Conservation (phyloP, 2,888 invertebrate genomes). For the Drosophila incognita region DNA sequence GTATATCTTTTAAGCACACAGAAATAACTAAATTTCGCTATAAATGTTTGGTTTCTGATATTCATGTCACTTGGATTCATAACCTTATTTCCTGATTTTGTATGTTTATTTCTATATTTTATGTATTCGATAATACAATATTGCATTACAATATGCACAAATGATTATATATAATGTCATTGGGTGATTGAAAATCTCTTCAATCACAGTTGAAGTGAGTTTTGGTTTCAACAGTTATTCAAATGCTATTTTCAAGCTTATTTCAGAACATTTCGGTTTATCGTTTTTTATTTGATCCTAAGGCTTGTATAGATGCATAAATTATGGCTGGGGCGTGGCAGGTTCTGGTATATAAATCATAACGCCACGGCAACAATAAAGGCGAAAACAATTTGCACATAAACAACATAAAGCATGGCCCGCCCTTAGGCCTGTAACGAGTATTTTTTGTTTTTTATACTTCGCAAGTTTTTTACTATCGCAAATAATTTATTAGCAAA, state of each 20-base stretch:
- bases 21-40: not conserved
- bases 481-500: constrained; percentile 70
- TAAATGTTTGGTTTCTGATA: not conserved
- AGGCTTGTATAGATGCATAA: constrained; percentile 51
- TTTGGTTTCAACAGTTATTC: constrained; percentile 61
- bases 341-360: constrained; percentile 65
- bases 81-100: not conserved
- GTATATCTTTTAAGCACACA: not conserved
- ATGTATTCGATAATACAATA: not conserved
- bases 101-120: not conserved
- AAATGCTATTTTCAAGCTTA: constrained; percentile 51
- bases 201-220: constrained; percentile 20
- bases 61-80: not conserved
- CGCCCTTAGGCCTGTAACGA: constrained; percentile 36
- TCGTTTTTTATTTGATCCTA: constrained; percentile 21
- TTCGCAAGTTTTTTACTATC: constrained; percentile 39
- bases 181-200: constrained; percentile 21
- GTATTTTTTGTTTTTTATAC: constrained; percentile 49
- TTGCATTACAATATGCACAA: not conserved
- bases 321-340: constrained; percentile 65
- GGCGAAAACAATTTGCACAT: constrained; percentile 64
- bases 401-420: constrained; percentile 62
- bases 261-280: constrained; percentile 8
- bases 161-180: constrained; percentile 3
- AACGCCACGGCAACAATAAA: constrained; percentile 27